Conservation (phyloP, 2,113 vertebrate species). For the Chloebia gouldiae region DNA sequence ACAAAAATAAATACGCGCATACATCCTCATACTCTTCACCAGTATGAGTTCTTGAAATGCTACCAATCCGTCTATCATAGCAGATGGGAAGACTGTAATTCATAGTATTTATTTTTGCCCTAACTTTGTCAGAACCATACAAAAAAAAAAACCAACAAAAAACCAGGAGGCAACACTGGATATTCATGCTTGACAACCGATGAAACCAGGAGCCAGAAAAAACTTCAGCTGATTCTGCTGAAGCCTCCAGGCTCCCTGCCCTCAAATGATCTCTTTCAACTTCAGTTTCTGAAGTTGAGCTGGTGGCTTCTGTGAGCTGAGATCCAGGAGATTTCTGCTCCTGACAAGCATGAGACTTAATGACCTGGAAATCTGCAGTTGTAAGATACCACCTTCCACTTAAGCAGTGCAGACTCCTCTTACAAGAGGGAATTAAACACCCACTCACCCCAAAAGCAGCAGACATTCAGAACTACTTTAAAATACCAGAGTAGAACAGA, state of each 20-base stretch:
- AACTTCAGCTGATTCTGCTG: constrained; percentile 2
- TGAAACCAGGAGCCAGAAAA: constrained; percentile 35
- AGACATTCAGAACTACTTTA: not conserved
- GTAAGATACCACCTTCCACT: not conserved
- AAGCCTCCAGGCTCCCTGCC: constrained; percentile 14
- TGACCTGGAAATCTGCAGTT: not conserved
- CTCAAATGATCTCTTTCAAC: not conserved
- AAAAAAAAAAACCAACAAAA: not conserved
- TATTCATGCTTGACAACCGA: constrained; percentile 8
- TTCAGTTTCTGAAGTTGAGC: not conserved
- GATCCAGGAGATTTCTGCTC: not conserved
- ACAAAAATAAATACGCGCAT: constrained; percentile 10
- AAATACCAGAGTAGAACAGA: not conserved
- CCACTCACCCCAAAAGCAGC: not conserved
- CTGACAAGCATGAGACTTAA: not conserved
- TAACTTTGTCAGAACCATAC: constrained; percentile 23
- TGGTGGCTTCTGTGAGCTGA: constrained; percentile 1
- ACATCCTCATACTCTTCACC: not conserved
- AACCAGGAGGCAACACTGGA: not conserved
- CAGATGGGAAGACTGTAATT: constrained; percentile 43
- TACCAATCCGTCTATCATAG: constrained; percentile 42
- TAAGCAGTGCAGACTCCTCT: not conserved
- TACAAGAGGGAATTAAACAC: constrained; percentile 19
- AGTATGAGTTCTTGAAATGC: constrained; percentile 4
- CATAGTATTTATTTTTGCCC: constrained; percentile 34